phyloP scores from a whole-genome alignment of 1,140 invertebrate genomes.

The Lepidurus apus region DNA sequence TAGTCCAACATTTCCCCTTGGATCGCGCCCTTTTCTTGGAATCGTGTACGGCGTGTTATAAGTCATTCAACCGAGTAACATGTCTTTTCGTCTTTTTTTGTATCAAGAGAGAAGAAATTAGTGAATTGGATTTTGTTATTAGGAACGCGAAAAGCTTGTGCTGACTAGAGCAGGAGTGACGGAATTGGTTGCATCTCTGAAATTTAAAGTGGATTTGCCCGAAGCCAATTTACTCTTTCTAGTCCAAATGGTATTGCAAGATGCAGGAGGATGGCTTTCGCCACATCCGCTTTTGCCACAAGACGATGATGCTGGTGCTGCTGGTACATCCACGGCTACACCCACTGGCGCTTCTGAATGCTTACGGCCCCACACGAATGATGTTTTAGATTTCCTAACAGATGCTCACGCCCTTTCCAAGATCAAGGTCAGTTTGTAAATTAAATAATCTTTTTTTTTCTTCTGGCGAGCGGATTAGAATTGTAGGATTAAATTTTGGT shows the following conservation, averaged over 20 bases:
- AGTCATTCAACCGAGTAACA: slow-evolving; percentile 69
- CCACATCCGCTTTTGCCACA: slow-evolving; percentile 55
- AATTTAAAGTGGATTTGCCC: slow-evolving; percentile 88
- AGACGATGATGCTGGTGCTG: slow-evolving; percentile 32
- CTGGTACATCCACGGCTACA: slow-evolving; percentile 51
- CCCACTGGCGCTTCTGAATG: slow-evolving; percentile 87
- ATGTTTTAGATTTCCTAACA: slow-evolving; percentile 89
- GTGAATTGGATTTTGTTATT: slow-evolving; percentile 37
- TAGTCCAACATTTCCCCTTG: slow-evolving; percentile 69
- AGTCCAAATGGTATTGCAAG: slow-evolving; percentile 80
- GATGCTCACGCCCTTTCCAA: slow-evolving; percentile 95
- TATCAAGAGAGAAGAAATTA: slow-evolving; percentile 15
- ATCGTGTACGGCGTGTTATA: slow-evolving; percentile 80
- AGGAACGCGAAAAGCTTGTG: slow-evolving; percentile 89
- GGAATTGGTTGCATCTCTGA: slow-evolving; percentile 89
- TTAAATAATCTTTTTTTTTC: slow-evolving; percentile 32
- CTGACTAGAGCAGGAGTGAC: slow-evolving; percentile 84
- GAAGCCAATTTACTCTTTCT: slow-evolving; percentile 90
- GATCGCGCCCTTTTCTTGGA: slow-evolving; percentile 79
- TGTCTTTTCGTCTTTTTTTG: slow-evolving; percentile 21
- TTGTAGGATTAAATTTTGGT: neutral
- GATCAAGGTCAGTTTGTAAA: slow-evolving; percentile 69
- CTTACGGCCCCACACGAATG: slow-evolving; percentile 83
- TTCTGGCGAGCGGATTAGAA: slow-evolving; percentile 34
- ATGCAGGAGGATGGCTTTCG: slow-evolving; percentile 70